These are phyloP conservation scores for Brienomyrus brachyistius DNA, from an alignment of 2,113 vertebrate genomes.

Conservation along the genomic window DNA sequence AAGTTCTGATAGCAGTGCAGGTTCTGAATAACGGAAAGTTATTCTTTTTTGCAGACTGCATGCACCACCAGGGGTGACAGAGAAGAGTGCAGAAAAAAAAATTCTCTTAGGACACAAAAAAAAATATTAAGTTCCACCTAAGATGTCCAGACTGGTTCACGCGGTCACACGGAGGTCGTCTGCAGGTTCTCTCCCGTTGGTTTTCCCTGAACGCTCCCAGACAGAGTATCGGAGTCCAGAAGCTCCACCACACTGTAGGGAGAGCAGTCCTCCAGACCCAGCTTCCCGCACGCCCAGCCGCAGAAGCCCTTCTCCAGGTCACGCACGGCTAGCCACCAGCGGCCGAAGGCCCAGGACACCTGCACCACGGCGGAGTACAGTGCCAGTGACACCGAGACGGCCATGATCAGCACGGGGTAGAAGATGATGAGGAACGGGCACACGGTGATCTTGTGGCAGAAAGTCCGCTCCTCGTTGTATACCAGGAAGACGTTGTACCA, in stretches of 20 bases:
- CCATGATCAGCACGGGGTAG: conserved; percentile 93
- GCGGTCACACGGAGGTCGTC: conserved; percentile 73
- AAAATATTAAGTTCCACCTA: neutral
- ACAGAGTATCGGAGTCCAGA: conserved; percentile 86
- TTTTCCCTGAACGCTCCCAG: conserved; percentile 77
- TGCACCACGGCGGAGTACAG: conserved; percentile 84
- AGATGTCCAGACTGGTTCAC: neutral
- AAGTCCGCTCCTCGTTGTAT: conserved; percentile 97
- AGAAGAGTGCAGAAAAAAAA: neutral
- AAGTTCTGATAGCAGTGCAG: neutral
- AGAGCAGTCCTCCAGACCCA: conserved; percentile 92
- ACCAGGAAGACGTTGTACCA: conserved; percentile 99
- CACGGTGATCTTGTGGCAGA: conserved; percentile 95
- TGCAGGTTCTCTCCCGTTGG: conserved; percentile 71
- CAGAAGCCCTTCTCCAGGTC: conserved; percentile 98
- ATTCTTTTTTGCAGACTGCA: neutral
- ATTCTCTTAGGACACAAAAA: conserved; percentile 13
- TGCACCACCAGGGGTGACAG: neutral
- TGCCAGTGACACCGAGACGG: conserved; percentile 77
- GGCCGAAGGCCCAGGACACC: conserved; percentile 87
- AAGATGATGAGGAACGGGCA: conserved; percentile 93
- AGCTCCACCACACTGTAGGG: conserved; percentile 94
- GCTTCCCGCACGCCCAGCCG: conserved; percentile 91
- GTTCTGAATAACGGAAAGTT: neutral
- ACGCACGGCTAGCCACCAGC: conserved; percentile 85